Evolutionary conservation across 2,113 vertebrate genomes (phyloP).

Genomic region (Bothrops jararaca): DNA sequence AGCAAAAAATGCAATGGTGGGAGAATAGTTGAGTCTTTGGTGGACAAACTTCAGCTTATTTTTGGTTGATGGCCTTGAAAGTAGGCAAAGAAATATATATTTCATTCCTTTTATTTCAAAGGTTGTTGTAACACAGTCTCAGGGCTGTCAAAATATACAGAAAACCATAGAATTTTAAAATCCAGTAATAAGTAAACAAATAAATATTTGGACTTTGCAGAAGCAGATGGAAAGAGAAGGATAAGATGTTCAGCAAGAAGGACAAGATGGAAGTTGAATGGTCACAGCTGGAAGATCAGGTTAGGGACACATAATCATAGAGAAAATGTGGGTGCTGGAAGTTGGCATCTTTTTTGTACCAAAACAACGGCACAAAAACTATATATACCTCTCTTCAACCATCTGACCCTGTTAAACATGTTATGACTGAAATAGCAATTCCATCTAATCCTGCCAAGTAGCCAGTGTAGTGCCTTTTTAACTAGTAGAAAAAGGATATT

Average conservation of each 20-base stretch:
- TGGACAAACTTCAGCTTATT: not conserved
- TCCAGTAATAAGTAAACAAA: too few relatives aligned
- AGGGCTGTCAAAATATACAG: too few relatives aligned
- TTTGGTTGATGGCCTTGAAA: not conserved
- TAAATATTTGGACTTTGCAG: not conserved
- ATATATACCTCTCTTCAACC: not conserved
- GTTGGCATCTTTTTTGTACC: not conserved
- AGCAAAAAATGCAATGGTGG: not conserved
- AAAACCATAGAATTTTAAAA: too few relatives aligned
- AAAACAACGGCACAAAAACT: not conserved
- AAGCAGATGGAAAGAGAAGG: not conserved
- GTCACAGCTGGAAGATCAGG: not conserved
- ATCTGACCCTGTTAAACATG: not conserved
- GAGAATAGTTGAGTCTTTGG: not conserved
- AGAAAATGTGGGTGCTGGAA: not conserved
- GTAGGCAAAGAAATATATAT: not conserved
- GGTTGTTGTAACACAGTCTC: too few relatives aligned
- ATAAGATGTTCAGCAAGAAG: not conserved
- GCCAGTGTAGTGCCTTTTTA: not conserved
- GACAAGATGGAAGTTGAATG: not conserved
- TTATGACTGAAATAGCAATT: not conserved
- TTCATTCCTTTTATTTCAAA: not conserved
- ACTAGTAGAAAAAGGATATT: not conserved
- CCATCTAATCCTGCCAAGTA: not conserved
- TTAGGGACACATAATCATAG: not conserved